Conservation (phyloP, 2,113 vertebrate genomes). For the Sporophila hypoxantha region DNA sequence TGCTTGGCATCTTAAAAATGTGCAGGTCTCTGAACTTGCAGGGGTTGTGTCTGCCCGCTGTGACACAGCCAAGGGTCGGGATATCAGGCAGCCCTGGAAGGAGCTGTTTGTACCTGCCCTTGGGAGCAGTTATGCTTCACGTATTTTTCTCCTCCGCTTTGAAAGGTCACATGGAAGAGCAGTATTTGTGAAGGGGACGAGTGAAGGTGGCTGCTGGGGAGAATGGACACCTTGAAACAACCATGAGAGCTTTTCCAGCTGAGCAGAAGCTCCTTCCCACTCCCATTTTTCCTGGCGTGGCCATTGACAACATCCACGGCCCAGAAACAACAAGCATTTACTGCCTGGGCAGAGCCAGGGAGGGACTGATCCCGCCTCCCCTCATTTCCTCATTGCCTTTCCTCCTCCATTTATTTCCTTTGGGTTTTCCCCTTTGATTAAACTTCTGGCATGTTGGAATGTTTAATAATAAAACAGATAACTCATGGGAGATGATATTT, state of each 20-base stretch:
- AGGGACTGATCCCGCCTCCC: neutral
- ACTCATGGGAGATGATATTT: conserved; percentile 48
- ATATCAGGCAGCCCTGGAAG: conserved; percentile 11
- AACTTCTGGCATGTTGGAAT: conserved; percentile 23
- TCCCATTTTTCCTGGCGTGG: neutral
- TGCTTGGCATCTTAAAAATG: neutral
- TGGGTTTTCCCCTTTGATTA: conserved; percentile 55
- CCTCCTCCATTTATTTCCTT: conserved; percentile 36
- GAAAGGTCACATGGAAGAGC: neutral
- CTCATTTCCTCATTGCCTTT: conserved; percentile 12
- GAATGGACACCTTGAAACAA: neutral
- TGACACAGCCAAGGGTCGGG: neutral
- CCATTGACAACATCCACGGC: fast-evolving
- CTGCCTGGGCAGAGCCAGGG: neutral
- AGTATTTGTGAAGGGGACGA: neutral
- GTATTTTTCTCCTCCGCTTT: neutral
- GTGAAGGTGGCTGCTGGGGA: neutral
- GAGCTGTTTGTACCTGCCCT: conserved; percentile 15
- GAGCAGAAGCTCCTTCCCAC: neutral
- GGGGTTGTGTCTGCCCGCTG: fast-evolving
- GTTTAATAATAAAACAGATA: conserved; percentile 47
- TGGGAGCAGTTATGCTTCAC: neutral
- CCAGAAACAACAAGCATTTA: neutral
- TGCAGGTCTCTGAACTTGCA: neutral
- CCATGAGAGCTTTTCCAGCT: neutral